Evolutionary conservation across 2,888 invertebrate species (phyloP).

Genomic region (Brenthis hecate): DNA sequence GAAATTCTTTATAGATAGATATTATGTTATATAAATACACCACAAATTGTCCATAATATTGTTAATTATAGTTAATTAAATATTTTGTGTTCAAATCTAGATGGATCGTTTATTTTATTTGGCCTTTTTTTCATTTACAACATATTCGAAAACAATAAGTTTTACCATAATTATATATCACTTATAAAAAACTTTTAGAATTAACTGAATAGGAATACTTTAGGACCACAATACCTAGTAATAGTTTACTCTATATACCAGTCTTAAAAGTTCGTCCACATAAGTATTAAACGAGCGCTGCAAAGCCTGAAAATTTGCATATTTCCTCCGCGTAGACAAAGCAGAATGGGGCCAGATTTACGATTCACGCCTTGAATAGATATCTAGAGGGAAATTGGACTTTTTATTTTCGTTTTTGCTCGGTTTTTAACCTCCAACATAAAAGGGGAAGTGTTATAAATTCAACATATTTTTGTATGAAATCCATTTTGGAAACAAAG

Average conservation of each 20-base stretch:
- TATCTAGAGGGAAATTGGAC: constrained; percentile 22
- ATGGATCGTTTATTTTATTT: too few species aligned
- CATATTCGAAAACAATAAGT: too few species aligned
- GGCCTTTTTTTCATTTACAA: too few species aligned
- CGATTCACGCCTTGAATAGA: constrained; percentile 27
- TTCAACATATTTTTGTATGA: constrained; percentile 17
- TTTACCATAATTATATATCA: too few species aligned
- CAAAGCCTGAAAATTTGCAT: constrained; percentile 27
- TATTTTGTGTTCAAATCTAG: too few species aligned
- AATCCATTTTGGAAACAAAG: constrained; percentile 13
- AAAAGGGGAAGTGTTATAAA: constrained; percentile 24
- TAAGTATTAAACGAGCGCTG: constrained; percentile 24
- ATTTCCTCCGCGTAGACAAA: constrained; percentile 23
- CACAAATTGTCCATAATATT: too few species aligned
- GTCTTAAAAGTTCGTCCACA: constrained; percentile 18
- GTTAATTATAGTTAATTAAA: too few species aligned
- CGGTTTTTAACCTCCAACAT: constrained; percentile 17
- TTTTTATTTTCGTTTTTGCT: constrained; percentile 20
- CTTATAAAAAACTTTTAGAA: too few species aligned
- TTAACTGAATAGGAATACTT: neutral
- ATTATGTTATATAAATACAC: too few species aligned
- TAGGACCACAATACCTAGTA: neutral
- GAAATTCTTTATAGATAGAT: too few species aligned
- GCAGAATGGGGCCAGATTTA: constrained; percentile 28
- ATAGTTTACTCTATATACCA: constrained; percentile 12